Evolutionary conservation across 2,888 invertebrate species (phyloP), one percentile per base, ranked within the genome.

Genomic region (Pammene fasciana): DNA sequence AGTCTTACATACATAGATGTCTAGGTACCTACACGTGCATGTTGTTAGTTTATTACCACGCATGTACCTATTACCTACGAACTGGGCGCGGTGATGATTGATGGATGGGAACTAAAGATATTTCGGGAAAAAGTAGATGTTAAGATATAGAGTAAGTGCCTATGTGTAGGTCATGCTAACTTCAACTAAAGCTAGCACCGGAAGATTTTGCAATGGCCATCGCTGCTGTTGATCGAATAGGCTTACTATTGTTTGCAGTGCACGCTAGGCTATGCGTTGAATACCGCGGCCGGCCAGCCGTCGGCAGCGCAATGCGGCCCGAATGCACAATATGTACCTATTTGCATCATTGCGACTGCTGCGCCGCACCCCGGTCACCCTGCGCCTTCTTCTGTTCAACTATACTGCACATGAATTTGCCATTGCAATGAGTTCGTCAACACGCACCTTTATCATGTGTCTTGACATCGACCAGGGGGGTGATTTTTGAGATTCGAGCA

Each of bases 271-370:
- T 26, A 26, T 4, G 26, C 26, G 4, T 26, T 26, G 26, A 26
- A 26, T 26, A 26, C 2, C 26, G 26, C 26, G 26, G 26, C 4
- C 26, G 26, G 26, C 26, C 26, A 4, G 26, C 26, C 26, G 73
- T 75, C 74, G 16, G 74, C 71, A 72, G 76, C 76, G 77, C 79
- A 78, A 76, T 78, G 80, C 78, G 76, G 75, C 75, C 74, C 75
- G 73, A 78, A 81, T 82, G 79, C 78, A 77, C 77, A 76, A n/a
- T n/a, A 75, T 76, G 11, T 16, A 16, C n/a, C n/a, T 16, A 80
- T 79, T 81, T 79, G 79, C 78, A 80, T 76, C 73, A 74, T 73
- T 71, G 72, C 75, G 72, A 74, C 71, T 72, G 74, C 61, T 72
- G 74, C 73, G 71, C 72, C n/a, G n/a, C n/a, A n/a, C n/a, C n/a